phyloP scores from a whole-genome alignment of 2,797 vertebrate genomes.

The Caiman crocodilus region DNA sequence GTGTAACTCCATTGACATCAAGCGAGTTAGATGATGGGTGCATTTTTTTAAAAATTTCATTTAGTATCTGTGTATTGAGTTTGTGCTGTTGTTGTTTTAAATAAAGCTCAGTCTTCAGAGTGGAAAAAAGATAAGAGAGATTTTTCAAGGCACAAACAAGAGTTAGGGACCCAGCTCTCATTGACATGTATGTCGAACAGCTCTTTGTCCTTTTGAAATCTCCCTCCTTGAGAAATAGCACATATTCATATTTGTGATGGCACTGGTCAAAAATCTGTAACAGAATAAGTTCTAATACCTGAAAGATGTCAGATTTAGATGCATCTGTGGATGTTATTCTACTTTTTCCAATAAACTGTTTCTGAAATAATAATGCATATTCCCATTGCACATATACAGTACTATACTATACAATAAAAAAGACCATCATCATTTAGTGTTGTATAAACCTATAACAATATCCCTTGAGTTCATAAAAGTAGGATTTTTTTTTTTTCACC shows the following conservation, averaged over 20 bases:
- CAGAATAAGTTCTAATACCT: accelerated
- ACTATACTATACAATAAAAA: background rate
- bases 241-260: background rate
- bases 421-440: background rate
- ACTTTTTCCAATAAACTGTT: background rate
- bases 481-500: background rate
- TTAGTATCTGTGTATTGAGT: background rate
- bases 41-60: background rate
- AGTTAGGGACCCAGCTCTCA: background rate
- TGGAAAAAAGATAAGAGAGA: background rate
- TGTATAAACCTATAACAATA: background rate
- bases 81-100: too few relatives aligned
- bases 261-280: background rate
- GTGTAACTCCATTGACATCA: background rate
- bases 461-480: background rate
- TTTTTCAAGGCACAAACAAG: background rate
- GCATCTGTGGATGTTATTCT: background rate
- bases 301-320: background rate
- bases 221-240: background rate
- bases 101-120: background rate
- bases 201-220: background rate
- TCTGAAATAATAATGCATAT: background rate
- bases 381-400: background rate
- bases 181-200: background rate
- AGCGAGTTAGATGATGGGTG: background rate